A percentile compares a stretch with the other conserved stretches of the same genome.
phyloP scores from a whole-genome alignment of 2,797 vertebrate genomes.

The Oophaga sylvatica region DNA sequence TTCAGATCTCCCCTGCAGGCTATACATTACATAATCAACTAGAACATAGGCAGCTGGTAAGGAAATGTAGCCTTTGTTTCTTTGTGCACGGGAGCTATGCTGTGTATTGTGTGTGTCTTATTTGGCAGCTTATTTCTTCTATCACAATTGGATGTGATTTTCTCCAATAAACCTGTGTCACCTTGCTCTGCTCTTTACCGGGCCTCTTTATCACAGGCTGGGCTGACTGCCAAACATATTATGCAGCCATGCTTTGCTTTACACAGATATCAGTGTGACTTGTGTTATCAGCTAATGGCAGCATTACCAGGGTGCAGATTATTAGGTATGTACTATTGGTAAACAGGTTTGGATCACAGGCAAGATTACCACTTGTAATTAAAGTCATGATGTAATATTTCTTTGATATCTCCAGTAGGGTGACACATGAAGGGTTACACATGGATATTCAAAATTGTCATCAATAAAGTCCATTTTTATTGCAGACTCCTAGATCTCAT shows the following conservation, averaged over 20 bases:
- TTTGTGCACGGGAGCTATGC: conserved; percentile 5
- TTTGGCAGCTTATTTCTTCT: conserved; percentile 26
- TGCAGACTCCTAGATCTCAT: neutral
- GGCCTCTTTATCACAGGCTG: conserved; percentile 35
- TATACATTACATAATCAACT: neutral
- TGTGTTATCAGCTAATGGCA: conserved; percentile 50
- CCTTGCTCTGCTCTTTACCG: conserved; percentile 25
- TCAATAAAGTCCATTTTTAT: neutral
- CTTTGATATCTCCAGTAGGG: neutral
- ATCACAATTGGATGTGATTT: conserved; percentile 30
- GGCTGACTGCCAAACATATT: conserved; percentile 49
- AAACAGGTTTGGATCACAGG: neutral
- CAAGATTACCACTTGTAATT: neutral
- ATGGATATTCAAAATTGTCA: neutral
- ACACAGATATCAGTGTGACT: conserved; percentile 36
- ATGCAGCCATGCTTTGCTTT: conserved; percentile 24
- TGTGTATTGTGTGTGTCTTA: conserved; percentile 1
- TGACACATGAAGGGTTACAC: neutral
- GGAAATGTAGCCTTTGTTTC: conserved; percentile 2
- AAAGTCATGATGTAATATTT: neutral
- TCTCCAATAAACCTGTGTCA: conserved; percentile 37
- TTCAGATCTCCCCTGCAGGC: neutral
- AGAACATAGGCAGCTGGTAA: neutral
- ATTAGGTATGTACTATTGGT: neutral
- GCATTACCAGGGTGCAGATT: neutral